A percentile compares a stretch with the other conserved stretches of the same genome.
Evolutionary conservation across 2,888 invertebrate species (phyloP).

Genomic region (Microplitis deprimator): DNA sequence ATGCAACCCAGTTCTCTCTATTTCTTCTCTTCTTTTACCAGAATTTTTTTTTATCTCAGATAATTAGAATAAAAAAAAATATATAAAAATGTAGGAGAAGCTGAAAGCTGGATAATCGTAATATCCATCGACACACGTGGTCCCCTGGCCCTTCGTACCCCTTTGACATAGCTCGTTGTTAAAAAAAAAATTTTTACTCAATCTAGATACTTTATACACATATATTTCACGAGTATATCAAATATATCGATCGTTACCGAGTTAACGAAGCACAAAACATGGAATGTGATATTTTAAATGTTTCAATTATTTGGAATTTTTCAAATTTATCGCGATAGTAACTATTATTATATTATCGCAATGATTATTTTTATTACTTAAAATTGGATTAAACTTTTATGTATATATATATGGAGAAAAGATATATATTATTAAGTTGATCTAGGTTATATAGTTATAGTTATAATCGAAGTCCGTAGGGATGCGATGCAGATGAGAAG

Average conservation of each 20-base stretch:
- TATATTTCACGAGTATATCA: conserved; percentile 26
- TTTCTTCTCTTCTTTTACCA: conserved; percentile 1
- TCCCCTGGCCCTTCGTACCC: conserved; percentile 11
- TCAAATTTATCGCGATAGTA: conserved; percentile 7
- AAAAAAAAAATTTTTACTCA: conserved; percentile 25
- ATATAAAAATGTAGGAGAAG: conserved; percentile 25
- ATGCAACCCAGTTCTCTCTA: conserved; percentile 1
- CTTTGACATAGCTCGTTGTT: conserved; percentile 32
- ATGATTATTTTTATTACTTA: neutral
- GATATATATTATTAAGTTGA: neutral
- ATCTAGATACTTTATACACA: neutral
- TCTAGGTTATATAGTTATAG: conserved; percentile 3
- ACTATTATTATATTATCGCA: neutral
- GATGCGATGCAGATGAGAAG: neutral
- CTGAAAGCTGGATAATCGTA: conserved; percentile 40
- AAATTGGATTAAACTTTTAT: neutral
- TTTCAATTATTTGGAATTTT: conserved; percentile 5
- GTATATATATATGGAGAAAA: neutral
- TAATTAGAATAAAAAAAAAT: conserved; percentile 31
- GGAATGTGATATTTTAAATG: conserved; percentile 40
- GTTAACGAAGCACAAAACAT: conserved; percentile 38
- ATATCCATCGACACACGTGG: conserved; percentile 44
- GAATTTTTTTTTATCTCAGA: conserved; percentile 15
- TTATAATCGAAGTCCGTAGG: neutral
- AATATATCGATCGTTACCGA: conserved; percentile 39